Conservation (phyloP, 37 sponge, comb jelly and placozoan species). For the Dysidea cf. avara region DNA sequence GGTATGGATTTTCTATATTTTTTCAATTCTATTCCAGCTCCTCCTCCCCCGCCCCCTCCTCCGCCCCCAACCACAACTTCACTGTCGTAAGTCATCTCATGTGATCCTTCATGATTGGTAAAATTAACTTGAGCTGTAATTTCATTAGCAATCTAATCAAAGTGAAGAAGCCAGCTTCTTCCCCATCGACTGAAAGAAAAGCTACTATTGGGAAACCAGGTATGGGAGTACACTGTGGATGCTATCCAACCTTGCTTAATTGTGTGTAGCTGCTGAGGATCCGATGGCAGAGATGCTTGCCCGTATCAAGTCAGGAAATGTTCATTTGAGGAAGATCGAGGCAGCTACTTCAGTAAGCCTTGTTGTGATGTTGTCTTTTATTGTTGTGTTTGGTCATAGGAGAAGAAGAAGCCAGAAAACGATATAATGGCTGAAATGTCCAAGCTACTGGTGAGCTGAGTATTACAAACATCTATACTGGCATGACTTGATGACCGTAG, state of each 20-base stretch:
- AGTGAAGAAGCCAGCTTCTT: slow-evolving; percentile 1
- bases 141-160: slow-evolving; percentile 14
- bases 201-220: too few species aligned
- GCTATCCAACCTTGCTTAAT: too few species aligned
- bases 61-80: background rate
- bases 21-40: too few species aligned
- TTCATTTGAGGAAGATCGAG: slow-evolving; percentile 44
- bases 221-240: too few species aligned
- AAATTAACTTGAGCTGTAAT: background rate
- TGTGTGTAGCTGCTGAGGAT: slow-evolving; percentile 27
- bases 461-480: background rate
- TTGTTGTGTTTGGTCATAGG: slow-evolving; percentile 1
- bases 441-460: slow-evolving; percentile 44
- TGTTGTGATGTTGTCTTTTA: background rate
- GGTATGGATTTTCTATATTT: too few species aligned
- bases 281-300: slow-evolving; percentile 78
- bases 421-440: slow-evolving; percentile 78
- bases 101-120: too few species aligned
- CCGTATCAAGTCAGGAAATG: slow-evolving; percentile 59
- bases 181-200: background rate
- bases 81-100: background rate
- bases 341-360: background rate
- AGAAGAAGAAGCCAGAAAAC: background rate
- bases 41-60: too few species aligned
- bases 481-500: too few species aligned